Conservation (phyloP, 2,113 vertebrate species). For the Leptocoma aspasia region DNA sequence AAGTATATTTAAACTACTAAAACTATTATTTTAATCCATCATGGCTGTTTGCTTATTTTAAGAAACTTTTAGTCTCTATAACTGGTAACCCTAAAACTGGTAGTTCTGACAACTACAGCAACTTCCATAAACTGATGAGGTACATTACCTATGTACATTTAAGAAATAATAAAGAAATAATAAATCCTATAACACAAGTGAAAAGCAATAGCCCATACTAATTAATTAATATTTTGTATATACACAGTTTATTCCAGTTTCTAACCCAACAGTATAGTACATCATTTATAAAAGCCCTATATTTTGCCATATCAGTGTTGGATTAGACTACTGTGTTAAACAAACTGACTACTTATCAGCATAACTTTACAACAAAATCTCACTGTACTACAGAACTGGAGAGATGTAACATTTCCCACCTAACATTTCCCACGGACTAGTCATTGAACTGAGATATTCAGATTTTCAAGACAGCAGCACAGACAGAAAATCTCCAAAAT, state of each 20-base stretch:
- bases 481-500: not conserved
- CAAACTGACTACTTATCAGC: not conserved
- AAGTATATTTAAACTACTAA: not conserved
- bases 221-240: not conserved
- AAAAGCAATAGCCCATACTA: not conserved
- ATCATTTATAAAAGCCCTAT: not conserved
- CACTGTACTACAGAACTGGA: not conserved
- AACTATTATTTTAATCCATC: not conserved
- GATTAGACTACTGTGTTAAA: not conserved
- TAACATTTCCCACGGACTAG: not conserved
- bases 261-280: not conserved
- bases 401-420: not conserved
- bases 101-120: not conserved
- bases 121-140: not conserved
- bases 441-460: not conserved
- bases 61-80: not conserved
- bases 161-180: not conserved
- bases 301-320: not conserved
- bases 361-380: not conserved
- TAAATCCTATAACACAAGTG: not conserved
- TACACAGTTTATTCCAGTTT: not conserved
- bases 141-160: not conserved
- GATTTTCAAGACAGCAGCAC: not conserved
- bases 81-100: not conserved
- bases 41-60: not conserved